These are phyloP conservation scores for Hermatobates lingyangjiaoensis DNA, from an alignment of 1,140 invertebrate species.

Conservation along the genomic window DNA sequence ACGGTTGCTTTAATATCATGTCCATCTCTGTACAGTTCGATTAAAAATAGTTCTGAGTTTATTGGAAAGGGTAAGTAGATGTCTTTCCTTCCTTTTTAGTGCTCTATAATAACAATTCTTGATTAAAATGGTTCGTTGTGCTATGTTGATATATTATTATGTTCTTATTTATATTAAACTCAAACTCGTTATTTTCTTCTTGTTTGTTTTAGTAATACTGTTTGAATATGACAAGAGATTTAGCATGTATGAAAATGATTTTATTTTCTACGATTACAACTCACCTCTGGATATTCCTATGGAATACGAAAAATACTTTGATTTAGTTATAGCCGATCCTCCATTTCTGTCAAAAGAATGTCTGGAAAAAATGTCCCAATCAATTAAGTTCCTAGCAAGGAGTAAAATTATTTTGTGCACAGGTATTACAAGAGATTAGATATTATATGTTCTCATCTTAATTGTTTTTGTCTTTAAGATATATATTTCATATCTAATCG, in stretches of 20 bases:
- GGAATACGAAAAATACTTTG: conserved; percentile 41
- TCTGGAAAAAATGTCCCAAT: conserved; percentile 59
- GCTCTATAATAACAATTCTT: too few relatives aligned
- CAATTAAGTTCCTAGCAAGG: conserved; percentile 57
- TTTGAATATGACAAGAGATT: conserved; percentile 73
- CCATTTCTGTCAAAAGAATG: conserved; percentile 89
- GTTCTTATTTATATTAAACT: too few relatives aligned
- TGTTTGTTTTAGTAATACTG: conserved; percentile 41
- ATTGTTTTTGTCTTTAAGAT: not conserved
- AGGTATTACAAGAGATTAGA: conserved; percentile 30
- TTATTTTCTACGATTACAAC: conserved; percentile 78
- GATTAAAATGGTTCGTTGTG: not conserved
- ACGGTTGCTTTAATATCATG: conserved; percentile 74
- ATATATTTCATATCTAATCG: conserved; percentile 2
- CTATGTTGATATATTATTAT: too few relatives aligned
- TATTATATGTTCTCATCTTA: conserved; percentile 7
- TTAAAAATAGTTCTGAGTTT: conserved; percentile 27
- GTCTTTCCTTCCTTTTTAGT: too few relatives aligned
- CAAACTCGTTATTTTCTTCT: conserved; percentile 1
- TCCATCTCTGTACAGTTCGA: conserved; percentile 59
- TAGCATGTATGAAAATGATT: conserved; percentile 55
- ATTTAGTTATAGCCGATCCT: conserved; percentile 80
- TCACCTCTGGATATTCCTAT: conserved; percentile 46
- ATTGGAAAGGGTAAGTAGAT: conserved; percentile 11
- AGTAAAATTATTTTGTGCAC: conserved; percentile 77